Base-by-base conservation (phyloP, 2,888 invertebrate species). In the Pseudococcus jackbeardsleyi region DNA sequence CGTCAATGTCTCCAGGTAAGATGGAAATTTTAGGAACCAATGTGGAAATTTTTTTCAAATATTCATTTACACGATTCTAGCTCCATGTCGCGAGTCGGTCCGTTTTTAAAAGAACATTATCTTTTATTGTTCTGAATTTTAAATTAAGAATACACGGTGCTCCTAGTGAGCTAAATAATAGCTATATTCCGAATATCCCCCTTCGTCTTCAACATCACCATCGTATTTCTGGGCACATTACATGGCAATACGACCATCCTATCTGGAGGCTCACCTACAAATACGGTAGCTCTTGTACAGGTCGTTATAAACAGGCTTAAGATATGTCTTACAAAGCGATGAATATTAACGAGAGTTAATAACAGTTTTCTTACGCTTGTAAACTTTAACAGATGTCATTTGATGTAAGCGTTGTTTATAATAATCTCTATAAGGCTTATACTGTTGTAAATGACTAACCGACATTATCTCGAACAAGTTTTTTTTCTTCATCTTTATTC, bases 41-140 rank as follows among this genome's bases (percentile, higher is more conserved):
- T 79, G 79, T 42, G 0, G 59, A 59, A 59, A 19, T 59, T 59
- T 59, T 59, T 19, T 59, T 8, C 15, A 17, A 11, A 0, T 54
- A 39, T 77, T 77, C 12, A 9, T 79, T 79, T 79, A 26, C 46
- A 19, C 42, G 42, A 79, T 79, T 79, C 79, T n/a, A 1, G n/a
- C 59, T 59, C 19, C 79, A 33, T 33, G 39, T 79, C 79, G 68
- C 68, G 33, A 59, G 64, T 86, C 86, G 86, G 86, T 48, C 15
- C 33, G 26, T 12, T 72, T 72, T 64, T 86, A 72, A 68, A 85
- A 64, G 54, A 59, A 86, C 64, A 86, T 86, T 86, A 86, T 42
- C 86, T 46, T 86, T 86, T 86, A 86, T 86, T 86, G 86, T 86
- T 86, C 68, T 86, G 86, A 86, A 86, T 86, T 86, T 86, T 86